These are phyloP conservation scores for Chrysina gloriosa DNA, from an alignment of 2,888 invertebrate species.

Conservation along the genomic window DNA sequence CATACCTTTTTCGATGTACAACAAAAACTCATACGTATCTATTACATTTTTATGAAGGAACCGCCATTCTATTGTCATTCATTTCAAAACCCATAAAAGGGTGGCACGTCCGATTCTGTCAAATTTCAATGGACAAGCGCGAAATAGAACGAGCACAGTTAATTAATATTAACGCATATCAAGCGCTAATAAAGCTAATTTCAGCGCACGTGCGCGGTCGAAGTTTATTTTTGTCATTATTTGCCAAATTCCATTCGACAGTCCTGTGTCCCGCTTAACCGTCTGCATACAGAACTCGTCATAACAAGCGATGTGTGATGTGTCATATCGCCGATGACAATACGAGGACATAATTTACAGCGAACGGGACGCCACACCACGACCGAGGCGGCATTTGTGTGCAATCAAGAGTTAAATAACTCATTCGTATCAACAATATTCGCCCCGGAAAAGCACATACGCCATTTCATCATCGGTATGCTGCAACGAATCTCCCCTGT, in stretches of 20 bases:
- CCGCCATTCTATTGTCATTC: constrained; percentile 1
- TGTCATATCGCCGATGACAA: constrained; percentile 59
- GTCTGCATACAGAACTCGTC: constrained; percentile 59
- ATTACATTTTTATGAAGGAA: constrained; percentile 7
- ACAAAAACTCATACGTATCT: background rate
- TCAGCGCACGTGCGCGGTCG: constrained; percentile 21
- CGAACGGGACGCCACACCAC: constrained; percentile 50
- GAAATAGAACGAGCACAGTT: constrained; percentile 22
- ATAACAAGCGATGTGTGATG: constrained; percentile 60
- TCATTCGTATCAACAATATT: constrained; percentile 60
- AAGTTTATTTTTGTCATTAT: constrained; percentile 43
- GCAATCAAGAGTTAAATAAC: constrained; percentile 63
- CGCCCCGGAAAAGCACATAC: constrained; percentile 55
- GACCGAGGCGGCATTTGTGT: constrained; percentile 60
- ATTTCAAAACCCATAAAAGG: constrained; percentile 2
- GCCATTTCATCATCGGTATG: constrained; percentile 53
- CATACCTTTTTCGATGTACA: background rate
- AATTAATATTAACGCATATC: constrained; percentile 40
- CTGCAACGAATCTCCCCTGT: constrained; percentile 46
- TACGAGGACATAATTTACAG: constrained; percentile 59
- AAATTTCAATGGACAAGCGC: constrained; percentile 31
- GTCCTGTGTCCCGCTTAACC: background rate
- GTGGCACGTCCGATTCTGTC: background rate
- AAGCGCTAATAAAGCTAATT: constrained; percentile 36
- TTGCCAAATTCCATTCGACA: constrained; percentile 57